Evolutionary conservation across 2,888 invertebrate species (phyloP), one percentile per base, ranked within the genome.

Genomic region (Chrysolina oricalcia): DNA sequence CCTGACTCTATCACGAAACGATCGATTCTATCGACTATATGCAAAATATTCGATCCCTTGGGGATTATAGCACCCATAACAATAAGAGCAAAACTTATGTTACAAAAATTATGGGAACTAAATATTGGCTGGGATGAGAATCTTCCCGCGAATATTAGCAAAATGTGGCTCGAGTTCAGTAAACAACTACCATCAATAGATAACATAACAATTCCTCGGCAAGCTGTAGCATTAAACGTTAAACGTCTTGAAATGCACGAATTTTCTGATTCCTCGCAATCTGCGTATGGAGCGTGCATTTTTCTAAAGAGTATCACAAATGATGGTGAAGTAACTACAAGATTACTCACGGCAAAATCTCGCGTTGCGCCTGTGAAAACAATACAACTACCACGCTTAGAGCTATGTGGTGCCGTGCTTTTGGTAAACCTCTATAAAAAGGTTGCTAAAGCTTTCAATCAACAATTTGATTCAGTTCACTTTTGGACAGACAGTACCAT

Each of bases 201-300:
- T 56, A 23, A 53, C 2, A 41, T 72, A n/a, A 23, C 53, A 56
- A 75, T 79, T 64, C 72, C 64, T 11, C 69, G 79, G 35, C 74
- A 73, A 46, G 68, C 72, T 40, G 62, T 64, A 13, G 65, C 56
- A 21, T 27, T 27, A 15, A 50, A 74, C n/a, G 53, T 50, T 10
- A 23, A 59, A 19, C 23, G 19, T 69, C 10, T 72, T 6, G 73
- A 81, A 72, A 13, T 83, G 3, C 81, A 83, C 64, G 80, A 75
- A 11, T 81, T 80, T 62, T 70, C 74, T 15, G 81, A 81, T 68
- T 78, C 82, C 9, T 72, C 73, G 17, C 23, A 72, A 62, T 21
- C 53, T 27, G 79, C 79, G 5, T 78, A 80, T 40, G 74, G 78
- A 6, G 66, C 76, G 8, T 40, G 62, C 19, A 64, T 64, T 64